Evolutionary conservation across 2,888 invertebrate genomes (phyloP), one percentile per base, ranked within the genome.

Genomic region (Tethea ocularis): DNA sequence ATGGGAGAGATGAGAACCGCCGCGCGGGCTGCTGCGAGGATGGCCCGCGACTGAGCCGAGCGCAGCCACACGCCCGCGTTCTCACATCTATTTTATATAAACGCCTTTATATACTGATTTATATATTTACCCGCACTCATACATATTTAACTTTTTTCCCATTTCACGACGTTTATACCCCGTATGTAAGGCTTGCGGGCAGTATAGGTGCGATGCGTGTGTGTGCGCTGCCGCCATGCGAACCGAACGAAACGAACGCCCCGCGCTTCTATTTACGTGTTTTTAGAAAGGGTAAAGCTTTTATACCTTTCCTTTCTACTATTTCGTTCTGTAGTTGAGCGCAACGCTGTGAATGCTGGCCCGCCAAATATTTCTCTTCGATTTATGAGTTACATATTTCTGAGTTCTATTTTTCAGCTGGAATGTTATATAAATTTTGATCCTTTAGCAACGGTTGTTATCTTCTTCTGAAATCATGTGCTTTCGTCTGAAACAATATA

Each of bases 111-210:
- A 87, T 92, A 91, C 91, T 91, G 89, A 93, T 92, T 92, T 92
- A 92, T 92, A 90, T 92, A 92, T 93, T 92, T 92, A 89, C 92
- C 89, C 92, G 82, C 92, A 92, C 92, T 91, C 92, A 91, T 93
- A 93, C 92, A 93, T 93, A 93, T 92, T 93, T 91, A 91, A 92
- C 88, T 91, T 93, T 93, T 93, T 92, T 91, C 89, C 90, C 90
- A 92, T 93, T 92, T 91, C 91, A 88, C 87, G 84, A 89, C 91
- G 91, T 89, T 91, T 91, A 90, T 89, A 88, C 88, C 77, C 81
- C 88, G 88, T 89, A 88, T 90, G 91, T 89, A 80, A 83, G 83
- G 77, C 74, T 77, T 77, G 81, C 75, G 80, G 77, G 69, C 77
- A 75, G 79, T 68, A 75, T 71, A 63, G 66, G 75, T 71, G 71